Base-by-base conservation (phyloP, 2,888 invertebrate genomes). In the Cryptus armator region DNA sequence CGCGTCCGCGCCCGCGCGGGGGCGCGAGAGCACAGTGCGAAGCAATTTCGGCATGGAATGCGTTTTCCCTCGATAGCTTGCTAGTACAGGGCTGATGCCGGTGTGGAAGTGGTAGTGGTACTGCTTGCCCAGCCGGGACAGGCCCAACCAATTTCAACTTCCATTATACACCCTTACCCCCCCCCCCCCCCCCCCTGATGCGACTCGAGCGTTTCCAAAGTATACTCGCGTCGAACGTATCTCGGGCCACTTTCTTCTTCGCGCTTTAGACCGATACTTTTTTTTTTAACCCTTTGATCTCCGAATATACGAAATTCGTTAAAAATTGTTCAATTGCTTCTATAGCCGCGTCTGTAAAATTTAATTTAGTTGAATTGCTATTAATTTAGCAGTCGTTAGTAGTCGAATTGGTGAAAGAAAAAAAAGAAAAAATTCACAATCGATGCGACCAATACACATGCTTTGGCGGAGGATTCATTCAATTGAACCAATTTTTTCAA, bases 101-200 rank as follows among this genome's bases (percentile, higher is more conserved):
- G 24, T 56, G 44, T 77, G 32, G 64, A 43, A 48, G 51, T 62
- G 48, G 77, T 67, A 59, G 68, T 71, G 62, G 64, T 79, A 59
- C 89, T 90, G 92, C 91, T 90, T 90, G 92, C 92, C 92, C 92
- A 90, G 90, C 88, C 93, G 91, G 92, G 92, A 93, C 93, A 92
- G 92, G 93, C 92, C 92, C 93, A 91, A 93, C 93, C 93, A 93
- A 93, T 93, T 93, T 93, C 93, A 92, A 93, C 92, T 93, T 93
- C 93, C 93, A 93, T 93, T 93, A 93, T 92, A 91, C 92, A 92
- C 91, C 92, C 93, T 91, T 90, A 89, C 89, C 85, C 88, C 89
- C 88, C 87, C 46, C 46, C 46, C 76, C 81, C 79, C 70, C 56
- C 72, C 77, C 53, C 79, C 48, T 37, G 79, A 78, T 84, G 89